Evolutionary conservation across 2,888 invertebrate species (phyloP), one percentile per base, ranked within the genome.

Genomic region (Deilephila porcellus): DNA sequence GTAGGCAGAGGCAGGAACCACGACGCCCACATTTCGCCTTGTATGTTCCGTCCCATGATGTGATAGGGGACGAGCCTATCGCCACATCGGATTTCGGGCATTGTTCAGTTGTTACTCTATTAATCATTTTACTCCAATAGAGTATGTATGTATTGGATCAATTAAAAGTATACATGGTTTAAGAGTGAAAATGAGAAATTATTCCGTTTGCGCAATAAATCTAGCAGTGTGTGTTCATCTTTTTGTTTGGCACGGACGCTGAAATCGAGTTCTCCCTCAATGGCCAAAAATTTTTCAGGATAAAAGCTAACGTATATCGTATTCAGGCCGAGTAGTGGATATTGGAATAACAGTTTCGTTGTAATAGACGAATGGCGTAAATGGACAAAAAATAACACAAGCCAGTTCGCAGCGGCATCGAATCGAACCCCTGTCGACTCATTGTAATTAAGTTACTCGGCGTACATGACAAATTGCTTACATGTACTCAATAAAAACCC

Each of bases 191-290:
- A 14, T 25, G 64, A 45, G 14, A 45, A n/a, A 34, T 7, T 37
- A 45, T 64, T 20, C 64, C 45, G 64, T 45, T 67, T 45, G 45
- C 45, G 25, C 45, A 45, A 45, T 67, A 67, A 67, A 67, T 67
- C 25, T 45, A 11, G 5, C 4, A 32, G 20, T 25, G 45, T 45
- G 37, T 67, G 64, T 67, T 45, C 45, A 67, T 67, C 64, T 64
- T 64, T 64, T 64, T 64, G 64, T 64, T 64, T 45, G 64, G 64
- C 64, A 67, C 64, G 45, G 45, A 67, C 64, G n/a, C 45, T 67
- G 45, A 25, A 67, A 45, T 67, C 64, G 45, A 63, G 62, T 67
- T 67, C 64, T 45, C 63, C 37, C 20, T 52, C 45, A 45, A 63
- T 25, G 20, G 64, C 45, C 63, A 63, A 67, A 4, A 14, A 37